A percentile compares a stretch with the other conserved stretches of the same genome.
Evolutionary conservation across 2,113 vertebrate species (phyloP).

Genomic region (Bucco capensis): DNA sequence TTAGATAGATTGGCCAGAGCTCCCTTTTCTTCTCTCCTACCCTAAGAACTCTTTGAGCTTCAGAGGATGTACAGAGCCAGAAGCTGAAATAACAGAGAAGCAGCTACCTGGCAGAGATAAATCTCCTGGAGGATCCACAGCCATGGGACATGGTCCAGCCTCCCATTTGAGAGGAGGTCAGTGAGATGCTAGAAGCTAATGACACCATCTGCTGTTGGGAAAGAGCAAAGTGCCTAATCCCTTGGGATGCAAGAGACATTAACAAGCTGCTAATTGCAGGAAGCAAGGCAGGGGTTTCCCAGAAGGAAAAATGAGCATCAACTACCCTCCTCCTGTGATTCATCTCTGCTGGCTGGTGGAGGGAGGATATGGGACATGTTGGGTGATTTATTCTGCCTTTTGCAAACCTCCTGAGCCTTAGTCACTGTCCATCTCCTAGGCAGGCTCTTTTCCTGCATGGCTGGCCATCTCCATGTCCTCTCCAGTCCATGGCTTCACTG

Average conservation of each 20-base stretch:
- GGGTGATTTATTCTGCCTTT: background rate
- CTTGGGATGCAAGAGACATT: background rate
- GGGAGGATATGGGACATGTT: background rate
- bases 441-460: background rate
- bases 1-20: background rate
- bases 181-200: background rate
- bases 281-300: slow-evolving; percentile 2
- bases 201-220: background rate
- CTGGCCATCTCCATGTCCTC: background rate
- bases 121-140: background rate
- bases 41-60: background rate
- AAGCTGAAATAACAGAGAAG: background rate
- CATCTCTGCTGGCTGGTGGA: background rate
- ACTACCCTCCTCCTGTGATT: background rate
- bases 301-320: background rate
- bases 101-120: background rate
- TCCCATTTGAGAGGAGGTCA: background rate
- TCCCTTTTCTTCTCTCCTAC: background rate
- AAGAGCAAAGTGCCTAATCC: background rate
- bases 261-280: background rate
- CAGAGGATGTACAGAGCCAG: background rate
- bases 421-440: background rate
- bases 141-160: background rate
- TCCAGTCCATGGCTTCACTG: background rate
- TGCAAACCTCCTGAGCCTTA: background rate